phyloP scores from a whole-genome alignment of 1,140 invertebrate genomes.

The Sitodiplosis mosellana region DNA sequence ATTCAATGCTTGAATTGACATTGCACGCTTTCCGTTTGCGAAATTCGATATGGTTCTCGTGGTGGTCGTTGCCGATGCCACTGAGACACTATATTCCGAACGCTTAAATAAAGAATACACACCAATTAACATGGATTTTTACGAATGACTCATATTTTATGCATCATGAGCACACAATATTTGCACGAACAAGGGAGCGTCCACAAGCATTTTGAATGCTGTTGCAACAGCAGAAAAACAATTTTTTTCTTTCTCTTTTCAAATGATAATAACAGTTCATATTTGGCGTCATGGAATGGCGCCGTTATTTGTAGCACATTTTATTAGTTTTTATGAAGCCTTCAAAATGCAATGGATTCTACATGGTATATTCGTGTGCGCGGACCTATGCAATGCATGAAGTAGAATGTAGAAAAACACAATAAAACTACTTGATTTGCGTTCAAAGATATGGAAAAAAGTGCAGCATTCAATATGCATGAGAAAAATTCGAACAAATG shows the following conservation, averaged over 20 bases:
- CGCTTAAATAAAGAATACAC: not conserved
- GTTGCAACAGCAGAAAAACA: too few species aligned
- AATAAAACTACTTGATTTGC: not conserved
- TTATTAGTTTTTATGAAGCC: not conserved
- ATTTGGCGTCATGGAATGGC: too few species aligned
- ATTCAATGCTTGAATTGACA: constrained; percentile 3
- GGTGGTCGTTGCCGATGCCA: constrained; percentile 1
- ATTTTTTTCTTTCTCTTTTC: too few species aligned
- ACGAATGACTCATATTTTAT: too few species aligned
- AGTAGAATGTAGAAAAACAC: not conserved
- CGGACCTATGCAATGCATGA: not conserved
- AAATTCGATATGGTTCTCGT: constrained; percentile 2
- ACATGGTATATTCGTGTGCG: not conserved
- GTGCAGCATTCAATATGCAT: too few species aligned
- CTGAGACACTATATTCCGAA: constrained; percentile 1
- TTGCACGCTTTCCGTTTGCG: constrained; percentile 1
- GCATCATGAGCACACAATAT: too few species aligned
- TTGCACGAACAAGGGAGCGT: too few species aligned
- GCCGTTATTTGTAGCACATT: too few species aligned
- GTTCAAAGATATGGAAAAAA: not conserved
- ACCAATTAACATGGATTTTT: not conserved
- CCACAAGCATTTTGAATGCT: too few species aligned
- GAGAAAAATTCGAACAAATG: too few species aligned
- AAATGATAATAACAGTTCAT: too few species aligned
- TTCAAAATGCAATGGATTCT: not conserved